A percentile compares a stretch with the other conserved stretches of the same genome.
These are phyloP conservation scores for Trachelus iudaicus DNA, from an alignment of 2,888 invertebrate genomes.

Conservation along the genomic window DNA sequence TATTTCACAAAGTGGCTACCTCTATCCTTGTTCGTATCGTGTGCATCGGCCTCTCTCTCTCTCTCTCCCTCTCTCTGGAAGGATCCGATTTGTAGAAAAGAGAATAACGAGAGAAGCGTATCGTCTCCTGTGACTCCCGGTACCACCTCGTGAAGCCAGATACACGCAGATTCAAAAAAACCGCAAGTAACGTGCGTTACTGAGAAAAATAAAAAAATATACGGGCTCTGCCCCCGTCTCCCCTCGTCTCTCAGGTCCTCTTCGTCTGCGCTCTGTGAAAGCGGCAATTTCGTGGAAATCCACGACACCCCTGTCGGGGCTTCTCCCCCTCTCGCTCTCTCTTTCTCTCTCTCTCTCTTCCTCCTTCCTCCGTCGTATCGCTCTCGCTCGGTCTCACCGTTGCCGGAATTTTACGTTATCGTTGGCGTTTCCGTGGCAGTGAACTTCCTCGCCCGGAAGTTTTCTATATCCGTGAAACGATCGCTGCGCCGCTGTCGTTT, in stretches of 20 bases:
- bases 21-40: background rate
- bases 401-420: background rate
- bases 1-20: background rate
- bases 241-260: background rate
- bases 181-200: background rate
- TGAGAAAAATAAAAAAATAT: background rate
- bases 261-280: background rate
- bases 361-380: background rate
- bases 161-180: background rate
- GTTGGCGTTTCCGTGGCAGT: background rate
- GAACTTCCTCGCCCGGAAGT: conserved; percentile 25
- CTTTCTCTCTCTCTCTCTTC: background rate
- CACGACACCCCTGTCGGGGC: background rate
- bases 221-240: background rate
- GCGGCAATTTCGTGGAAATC: conserved; percentile 24
- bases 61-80: background rate
- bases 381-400: background rate
- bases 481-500: conserved; percentile 1
- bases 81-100: background rate
- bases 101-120: background rate
- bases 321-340: background rate
- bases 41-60: background rate
- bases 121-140: background rate
- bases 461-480: conserved; percentile 35
- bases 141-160: background rate